Evolutionary conservation across 2,113 vertebrate species (phyloP).

Genomic region (Zosterops lateralis): DNA sequence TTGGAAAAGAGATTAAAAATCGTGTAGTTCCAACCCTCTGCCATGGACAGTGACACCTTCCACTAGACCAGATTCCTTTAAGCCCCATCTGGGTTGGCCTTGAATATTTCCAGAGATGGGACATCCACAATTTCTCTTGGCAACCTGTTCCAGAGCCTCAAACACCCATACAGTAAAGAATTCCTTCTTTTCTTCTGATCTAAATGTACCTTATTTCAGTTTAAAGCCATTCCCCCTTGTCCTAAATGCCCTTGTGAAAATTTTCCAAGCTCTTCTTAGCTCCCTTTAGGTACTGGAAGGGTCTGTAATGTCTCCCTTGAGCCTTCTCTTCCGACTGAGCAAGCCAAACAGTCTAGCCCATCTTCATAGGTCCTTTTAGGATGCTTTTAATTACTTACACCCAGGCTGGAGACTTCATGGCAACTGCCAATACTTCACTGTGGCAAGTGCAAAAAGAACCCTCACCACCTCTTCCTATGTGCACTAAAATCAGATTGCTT

Average conservation of each 20-base stretch:
- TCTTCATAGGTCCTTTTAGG: neutral
- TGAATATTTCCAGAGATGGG: neutral
- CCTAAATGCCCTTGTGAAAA: neutral
- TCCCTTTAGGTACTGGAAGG: neutral
- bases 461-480: neutral
- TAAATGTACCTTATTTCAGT: neutral
- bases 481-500: conserved; percentile 32
- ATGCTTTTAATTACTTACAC: neutral
- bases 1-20: neutral
- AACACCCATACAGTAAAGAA: neutral
- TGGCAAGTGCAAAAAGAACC: conserved; percentile 25
- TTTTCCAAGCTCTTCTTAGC: neutral
- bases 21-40: neutral
- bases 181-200: neutral
- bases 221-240: neutral
- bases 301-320: neutral
- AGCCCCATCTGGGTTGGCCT: neutral
- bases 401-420: neutral
- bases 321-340: neutral
- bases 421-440: neutral
- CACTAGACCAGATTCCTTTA: neutral
- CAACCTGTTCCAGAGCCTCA: neutral
- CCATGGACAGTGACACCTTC: neutral
- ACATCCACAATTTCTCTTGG: neutral
- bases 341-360: neutral